Conservation (phyloP, 2,888 invertebrate species). For the Drosophila bunnanda region DNA sequence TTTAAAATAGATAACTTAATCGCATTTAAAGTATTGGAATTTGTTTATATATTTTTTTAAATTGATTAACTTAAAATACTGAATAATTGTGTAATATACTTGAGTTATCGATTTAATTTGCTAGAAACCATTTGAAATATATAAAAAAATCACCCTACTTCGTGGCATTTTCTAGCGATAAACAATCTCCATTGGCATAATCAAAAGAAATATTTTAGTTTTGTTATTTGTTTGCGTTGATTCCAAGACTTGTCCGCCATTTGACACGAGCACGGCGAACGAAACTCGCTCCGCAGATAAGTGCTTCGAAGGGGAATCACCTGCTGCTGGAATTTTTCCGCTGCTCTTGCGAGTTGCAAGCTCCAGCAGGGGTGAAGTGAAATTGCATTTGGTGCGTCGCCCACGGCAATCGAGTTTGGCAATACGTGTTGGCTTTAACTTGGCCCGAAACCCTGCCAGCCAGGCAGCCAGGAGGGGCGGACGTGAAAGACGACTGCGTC, state of each 20-base stretch:
- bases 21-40: background rate
- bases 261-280: slow-evolving; percentile 45
- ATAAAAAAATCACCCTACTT: slow-evolving; percentile 19
- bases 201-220: slow-evolving; percentile 45
- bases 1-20: background rate
- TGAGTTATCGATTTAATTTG: background rate
- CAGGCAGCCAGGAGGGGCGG: slow-evolving; percentile 2
- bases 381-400: slow-evolving; percentile 43
- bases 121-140: no score
- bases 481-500: slow-evolving; percentile 9
- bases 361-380: slow-evolving; percentile 31
- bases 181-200: slow-evolving; percentile 48
- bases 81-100: background rate
- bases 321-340: slow-evolving; percentile 45
- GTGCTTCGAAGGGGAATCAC: slow-evolving; percentile 48
- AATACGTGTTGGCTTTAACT: slow-evolving; percentile 60
- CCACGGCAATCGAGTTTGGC: slow-evolving; percentile 70
- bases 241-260: slow-evolving; percentile 21
- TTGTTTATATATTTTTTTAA: background rate
- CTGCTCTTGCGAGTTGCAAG: slow-evolving; percentile 12
- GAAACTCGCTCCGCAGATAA: slow-evolving; percentile 32
- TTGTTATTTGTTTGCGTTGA: slow-evolving; percentile 17
- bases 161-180: slow-evolving; percentile 17
- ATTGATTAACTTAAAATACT: background rate
- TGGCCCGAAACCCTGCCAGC: slow-evolving; percentile 28